Conservation (phyloP, 30 jellyfish, hydroid and myxozoan genomes). For the Aurelia aurita region DNA sequence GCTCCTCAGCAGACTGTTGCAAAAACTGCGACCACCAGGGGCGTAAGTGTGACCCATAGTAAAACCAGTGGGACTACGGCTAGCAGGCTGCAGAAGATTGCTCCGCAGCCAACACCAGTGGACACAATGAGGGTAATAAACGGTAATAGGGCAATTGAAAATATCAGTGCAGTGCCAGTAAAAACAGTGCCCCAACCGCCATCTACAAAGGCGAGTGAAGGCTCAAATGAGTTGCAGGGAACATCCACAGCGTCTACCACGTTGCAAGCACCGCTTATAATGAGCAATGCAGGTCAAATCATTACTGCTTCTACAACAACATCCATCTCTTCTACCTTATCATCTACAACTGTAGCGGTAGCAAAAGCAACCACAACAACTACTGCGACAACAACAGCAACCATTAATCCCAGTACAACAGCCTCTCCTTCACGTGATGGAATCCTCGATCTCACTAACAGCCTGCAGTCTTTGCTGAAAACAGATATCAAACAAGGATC, state of each 20-base stretch:
- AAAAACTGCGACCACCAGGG: background rate
- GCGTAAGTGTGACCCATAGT: background rate
- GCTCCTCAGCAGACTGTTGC: background rate
- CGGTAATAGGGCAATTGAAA: too few species aligned
- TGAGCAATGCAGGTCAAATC: too few species aligned
- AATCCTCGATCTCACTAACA: constrained; percentile 46
- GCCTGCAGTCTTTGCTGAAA: constrained; percentile 50
- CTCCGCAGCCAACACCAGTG: constrained; percentile 20
- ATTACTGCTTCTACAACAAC: too few species aligned
- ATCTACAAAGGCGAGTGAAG: too few species aligned
- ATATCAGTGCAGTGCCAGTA: too few species aligned
- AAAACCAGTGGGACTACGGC: background rate
- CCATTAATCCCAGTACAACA: background rate
- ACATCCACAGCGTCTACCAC: too few species aligned
- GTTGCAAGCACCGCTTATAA: too few species aligned
- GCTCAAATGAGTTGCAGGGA: too few species aligned
- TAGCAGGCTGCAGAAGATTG: constrained; percentile 43
- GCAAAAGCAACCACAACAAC: background rate
- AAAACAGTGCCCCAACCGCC: too few species aligned
- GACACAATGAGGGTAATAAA: too few species aligned
- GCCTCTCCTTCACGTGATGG: constrained; percentile 50
- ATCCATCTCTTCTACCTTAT: too few species aligned
- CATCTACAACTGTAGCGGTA: too few species aligned
- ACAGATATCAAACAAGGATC: constrained; percentile 65
- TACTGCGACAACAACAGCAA: constrained; percentile 4